Evolutionary conservation across 2,888 invertebrate species (phyloP), one percentile per base, ranked within the genome.

Genomic region (Melinaea marsaeus): DNA sequence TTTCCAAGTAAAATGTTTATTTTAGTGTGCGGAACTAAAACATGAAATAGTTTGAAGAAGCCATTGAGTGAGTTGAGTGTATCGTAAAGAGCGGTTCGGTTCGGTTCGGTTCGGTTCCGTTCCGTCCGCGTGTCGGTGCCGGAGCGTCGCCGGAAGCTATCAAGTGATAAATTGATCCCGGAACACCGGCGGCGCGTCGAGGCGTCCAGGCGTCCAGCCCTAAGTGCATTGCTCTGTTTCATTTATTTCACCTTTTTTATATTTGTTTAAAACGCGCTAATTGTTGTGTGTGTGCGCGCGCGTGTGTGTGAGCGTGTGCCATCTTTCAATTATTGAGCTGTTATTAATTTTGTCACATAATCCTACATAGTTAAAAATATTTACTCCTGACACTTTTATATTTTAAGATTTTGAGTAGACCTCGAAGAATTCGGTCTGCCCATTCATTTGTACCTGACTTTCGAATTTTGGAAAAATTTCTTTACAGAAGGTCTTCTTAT

Each of bases 91-190:
- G 63, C 62, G 66, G 62, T 67, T 70, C 66, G 65, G 67, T 67
- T 68, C 65, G 66, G 70, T 75, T 76, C 75, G 66, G 62, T 67
- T 70, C 66, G 65, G 67, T 67, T 68, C 65, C 66, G 70, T 75
- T 76, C 75, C 22, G 22, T 22, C 22, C 22, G 22, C 22, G 22
- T 22, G 22, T 76, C 74, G 73, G 75, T 74, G 79, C 75, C 72
- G 77, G 73, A 77, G 76, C 77, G 77, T 76, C 75, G 78, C 79
- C 89, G 90, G 90, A 90, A 90, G 88, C 86, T 86, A 86, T 84
- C 84, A 88, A 88, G 85, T 89, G 88, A 87, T 89, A 88, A 88
- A 90, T 89, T 86, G 86, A 80, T 83, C 82, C 85, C 88, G 90
- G 90, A 90, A 90, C 86, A 22, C 77, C 77, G 80, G 81, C 79